Base-by-base conservation (phyloP, 2,888 invertebrate species). In the Drosophila villosipedis region DNA sequence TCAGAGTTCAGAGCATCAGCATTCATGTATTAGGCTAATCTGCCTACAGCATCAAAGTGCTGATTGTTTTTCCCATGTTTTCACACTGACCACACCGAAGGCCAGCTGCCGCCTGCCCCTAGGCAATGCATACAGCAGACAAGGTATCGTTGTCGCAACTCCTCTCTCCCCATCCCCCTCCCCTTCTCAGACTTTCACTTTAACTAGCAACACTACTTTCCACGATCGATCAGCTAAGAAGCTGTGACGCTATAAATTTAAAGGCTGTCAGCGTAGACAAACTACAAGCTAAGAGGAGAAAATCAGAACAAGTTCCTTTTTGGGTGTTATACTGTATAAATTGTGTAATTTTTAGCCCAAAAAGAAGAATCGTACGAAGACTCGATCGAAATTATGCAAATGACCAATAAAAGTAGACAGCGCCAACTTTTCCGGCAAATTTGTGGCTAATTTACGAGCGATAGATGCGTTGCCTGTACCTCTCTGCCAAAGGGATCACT, bases 381-480 rank as follows among this genome's bases (percentile, higher is more conserved):
- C 57, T 52, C 52, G 52, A 71, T 69, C 25, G 35, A 59, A 68
- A 73, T 78, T 77, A 77, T 72, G 79, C 64, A 72, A 80, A 67
- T 73, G 52, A 33, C 39, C 74, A 60, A 68, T 75, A 72, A 60
- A 66, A 65, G 2, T 61, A 30, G 58, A 22, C 61, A 62, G 57
- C 68, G 69, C 74, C 70, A 83, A 76, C 55, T 86, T 88, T 83
- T 78, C 78, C 89, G 87, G 79, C 84, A 89, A 89, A 89, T 89
- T 89, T 89, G 91, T 83, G 89, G 91, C 90, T 89, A 89, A 89
- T 91, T 89, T 91, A 89, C 79, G 88, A 84, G 70, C 73, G 37
- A 39, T 41, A 22, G 37, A 30, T 39, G 49, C 30, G 54, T 64
- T 59, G 47, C 43, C 60, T 66, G 60, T 80, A 80, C 80, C 73